A percentile compares a stretch with the other conserved stretches of the same genome.
Evolutionary conservation across 2,888 invertebrate genomes (phyloP).

Genomic region (Metellina segmentata): DNA sequence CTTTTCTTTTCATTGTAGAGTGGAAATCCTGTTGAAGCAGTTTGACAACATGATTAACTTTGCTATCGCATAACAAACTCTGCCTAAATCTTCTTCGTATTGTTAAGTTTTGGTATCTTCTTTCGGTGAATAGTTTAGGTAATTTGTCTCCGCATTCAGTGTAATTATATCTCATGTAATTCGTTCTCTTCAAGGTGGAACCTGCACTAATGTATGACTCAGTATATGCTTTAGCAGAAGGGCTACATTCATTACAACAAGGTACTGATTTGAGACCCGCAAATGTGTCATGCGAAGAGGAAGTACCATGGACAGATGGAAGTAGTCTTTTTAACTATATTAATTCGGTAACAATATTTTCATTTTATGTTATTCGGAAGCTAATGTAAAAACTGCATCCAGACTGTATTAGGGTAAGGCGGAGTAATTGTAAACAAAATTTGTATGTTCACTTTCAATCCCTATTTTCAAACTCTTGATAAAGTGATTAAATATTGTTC

Average conservation of each 20-base stretch:
- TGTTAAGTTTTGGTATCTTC: no score
- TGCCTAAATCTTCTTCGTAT: no score
- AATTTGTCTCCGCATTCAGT: no score
- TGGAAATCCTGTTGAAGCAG: neutral
- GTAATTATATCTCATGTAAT: neutral
- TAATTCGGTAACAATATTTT: slow-evolving; percentile 76
- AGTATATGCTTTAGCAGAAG: slow-evolving; percentile 88
- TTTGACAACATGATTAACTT: no score
- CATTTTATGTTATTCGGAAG: neutral
- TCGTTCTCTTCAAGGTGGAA: slow-evolving; percentile 82
- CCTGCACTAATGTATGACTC: slow-evolving; percentile 89
- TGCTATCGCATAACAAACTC: no score
- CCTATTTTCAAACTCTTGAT: no score
- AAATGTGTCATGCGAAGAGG: slow-evolving; percentile 87
- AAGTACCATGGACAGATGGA: slow-evolving; percentile 88
- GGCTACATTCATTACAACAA: slow-evolving; percentile 87
- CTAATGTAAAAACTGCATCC: neutral
- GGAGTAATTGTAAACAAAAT: no score
- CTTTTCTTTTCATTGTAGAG: neutral
- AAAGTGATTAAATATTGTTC: no score
- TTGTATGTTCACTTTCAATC: no score
- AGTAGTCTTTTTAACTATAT: slow-evolving; percentile 89
- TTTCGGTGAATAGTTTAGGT: no score
- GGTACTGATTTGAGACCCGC: slow-evolving; percentile 86
- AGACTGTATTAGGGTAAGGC: no score